Evolutionary conservation across 2,888 invertebrate genomes (phyloP).

Genomic region (Spodoptera littoralis): DNA sequence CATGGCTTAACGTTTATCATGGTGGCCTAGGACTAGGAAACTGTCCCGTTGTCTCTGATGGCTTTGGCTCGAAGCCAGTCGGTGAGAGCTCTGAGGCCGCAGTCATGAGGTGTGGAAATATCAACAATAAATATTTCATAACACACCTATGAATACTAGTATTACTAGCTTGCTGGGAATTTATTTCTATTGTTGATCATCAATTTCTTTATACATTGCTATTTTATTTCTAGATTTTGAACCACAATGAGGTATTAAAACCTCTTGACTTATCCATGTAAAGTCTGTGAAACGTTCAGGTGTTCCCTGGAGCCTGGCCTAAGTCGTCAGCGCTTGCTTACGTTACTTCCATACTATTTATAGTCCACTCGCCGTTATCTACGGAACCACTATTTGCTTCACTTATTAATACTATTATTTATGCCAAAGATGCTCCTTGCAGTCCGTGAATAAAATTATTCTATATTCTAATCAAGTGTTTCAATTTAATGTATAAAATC

Average conservation of each 20-base stretch:
- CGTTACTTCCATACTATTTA: conserved; percentile 20
- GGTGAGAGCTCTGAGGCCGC: neutral
- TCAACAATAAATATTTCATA: conserved; percentile 8
- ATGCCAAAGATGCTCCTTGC: conserved; percentile 4
- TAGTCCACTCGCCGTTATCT: conserved; percentile 33
- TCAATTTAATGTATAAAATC: too few relatives aligned
- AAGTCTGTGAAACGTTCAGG: neutral
- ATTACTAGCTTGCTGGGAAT: neutral
- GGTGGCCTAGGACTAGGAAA: conserved; percentile 8
- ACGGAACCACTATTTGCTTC: conserved; percentile 22
- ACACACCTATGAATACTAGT: too few relatives aligned
- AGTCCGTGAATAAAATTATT: too few relatives aligned
- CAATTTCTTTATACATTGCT: too few relatives aligned
- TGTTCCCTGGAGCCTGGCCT: conserved; percentile 9
- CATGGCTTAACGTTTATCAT: conserved; percentile 28
- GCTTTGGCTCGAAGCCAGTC: conserved; percentile 21
- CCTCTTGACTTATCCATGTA: neutral
- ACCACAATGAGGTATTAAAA: too few relatives aligned
- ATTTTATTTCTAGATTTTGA: too few relatives aligned
- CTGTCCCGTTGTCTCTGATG: neutral
- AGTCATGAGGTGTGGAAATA: conserved; percentile 10
- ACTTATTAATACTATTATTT: conserved; percentile 19
- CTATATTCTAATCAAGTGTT: too few relatives aligned
- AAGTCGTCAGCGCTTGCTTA: conserved; percentile 6
- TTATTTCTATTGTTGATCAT: neutral